Evolutionary conservation across 2,113 vertebrate genomes (phyloP), one percentile per base, ranked within the genome.

Genomic region (Platichthys stellatus): DNA sequence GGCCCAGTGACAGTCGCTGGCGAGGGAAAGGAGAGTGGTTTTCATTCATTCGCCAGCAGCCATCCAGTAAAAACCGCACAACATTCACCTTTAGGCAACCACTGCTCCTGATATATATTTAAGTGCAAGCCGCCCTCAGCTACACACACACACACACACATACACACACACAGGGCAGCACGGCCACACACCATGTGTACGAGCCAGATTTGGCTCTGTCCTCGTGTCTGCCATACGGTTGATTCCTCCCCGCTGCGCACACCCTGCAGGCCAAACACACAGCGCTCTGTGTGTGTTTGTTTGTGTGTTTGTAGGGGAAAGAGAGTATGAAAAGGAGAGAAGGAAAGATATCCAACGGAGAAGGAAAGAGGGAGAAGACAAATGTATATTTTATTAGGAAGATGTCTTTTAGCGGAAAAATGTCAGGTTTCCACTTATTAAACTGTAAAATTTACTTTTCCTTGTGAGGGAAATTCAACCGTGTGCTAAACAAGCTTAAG

Each of bases 211-310:
- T 92, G 90, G 89, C 90, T 80, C 75, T 38, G 57, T 82, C 81
- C 80, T 82, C 76, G 70, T 89, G 88, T 87, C 88, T 88, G 81
- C 88, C 92, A 90, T 91, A 90, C 90, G 91, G 91, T 81, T 88
- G 86, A 84, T 87, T 85, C 85, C 82, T 85, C 91, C 93, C 94
- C 86, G 67, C 86, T 89, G 88, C 88, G 88, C 80, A 83, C 81
- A 84, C 85, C 85, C 90, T 88, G 84, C 87, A 88, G 90, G 89
- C 89, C 90, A 88, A 89, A 90, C 84, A 90, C 86, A 81, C 92
- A 72, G 76, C 69, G n/a, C 83, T 86, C 80, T 71, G 64, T 26
- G 21, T 69, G 63, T 49, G 28, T 40, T 3, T 80, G 62, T 75
- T n/a, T 66, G 76, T 54, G 35, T 78, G 72, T 60, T 13, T 24